Conservation (phyloP, 2,113 vertebrate genomes). For the Neotoma lepida region DNA sequence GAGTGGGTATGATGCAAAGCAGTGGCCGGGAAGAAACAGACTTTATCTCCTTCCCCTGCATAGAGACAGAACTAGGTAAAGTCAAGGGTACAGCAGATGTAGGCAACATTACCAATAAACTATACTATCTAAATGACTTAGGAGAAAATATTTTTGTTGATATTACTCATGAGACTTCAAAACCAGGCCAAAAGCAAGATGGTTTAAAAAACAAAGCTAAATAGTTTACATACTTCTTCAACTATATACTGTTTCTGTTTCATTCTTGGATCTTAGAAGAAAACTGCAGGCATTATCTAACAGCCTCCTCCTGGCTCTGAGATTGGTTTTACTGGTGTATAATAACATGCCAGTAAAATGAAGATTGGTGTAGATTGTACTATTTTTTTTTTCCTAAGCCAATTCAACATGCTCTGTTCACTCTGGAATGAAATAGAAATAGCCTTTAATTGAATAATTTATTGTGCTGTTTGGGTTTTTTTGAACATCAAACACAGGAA, state of each 20-base stretch:
- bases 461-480: conserved; percentile 71
- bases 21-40: not conserved
- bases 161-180: not conserved
- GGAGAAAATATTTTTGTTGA: not conserved
- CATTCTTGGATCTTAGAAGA: conserved; percentile 28
- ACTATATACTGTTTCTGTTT: not conserved
- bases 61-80: not conserved
- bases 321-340: conserved; percentile 39
- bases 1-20: not conserved
- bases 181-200: conserved; percentile 8
- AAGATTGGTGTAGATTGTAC: conserved; percentile 51
- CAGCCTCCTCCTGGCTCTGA: not conserved
- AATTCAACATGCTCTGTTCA: not conserved
- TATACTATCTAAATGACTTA: not conserved
- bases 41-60: not conserved
- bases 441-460: conserved; percentile 74
- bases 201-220: conserved; percentile 9
- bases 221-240: conserved; percentile 30
- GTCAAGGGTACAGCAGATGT: not conserved
- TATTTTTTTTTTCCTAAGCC: conserved; percentile 55
- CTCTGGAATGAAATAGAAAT: conserved; percentile 65
- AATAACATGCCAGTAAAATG: conserved; percentile 62
- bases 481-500: conserved; percentile 56
- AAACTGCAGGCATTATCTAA: not conserved
- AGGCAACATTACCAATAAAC: not conserved